phyloP scores from a whole-genome alignment of 2,797 vertebrate genomes.

The Phalloptychus januarius region DNA sequence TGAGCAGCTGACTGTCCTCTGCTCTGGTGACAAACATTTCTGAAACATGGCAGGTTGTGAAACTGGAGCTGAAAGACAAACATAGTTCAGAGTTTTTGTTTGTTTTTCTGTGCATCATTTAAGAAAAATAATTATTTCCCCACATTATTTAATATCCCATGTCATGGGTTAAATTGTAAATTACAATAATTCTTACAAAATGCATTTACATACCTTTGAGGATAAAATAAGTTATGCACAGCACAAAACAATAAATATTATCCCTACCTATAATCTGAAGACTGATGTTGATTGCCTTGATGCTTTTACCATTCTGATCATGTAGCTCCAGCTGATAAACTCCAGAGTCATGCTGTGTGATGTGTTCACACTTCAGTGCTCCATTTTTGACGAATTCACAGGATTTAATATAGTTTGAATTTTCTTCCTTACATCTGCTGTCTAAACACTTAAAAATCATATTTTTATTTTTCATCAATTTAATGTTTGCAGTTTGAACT shows the following conservation, averaged over 20 bases:
- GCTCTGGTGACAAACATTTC: not conserved
- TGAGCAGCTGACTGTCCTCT: not conserved
- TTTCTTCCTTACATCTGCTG: rapidly evolving
- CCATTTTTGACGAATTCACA: rapidly evolving
- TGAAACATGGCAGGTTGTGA: not conserved
- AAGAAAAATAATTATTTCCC: not conserved
- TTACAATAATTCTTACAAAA: not conserved
- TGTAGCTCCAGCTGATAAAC: not conserved
- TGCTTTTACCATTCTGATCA: rapidly evolving
- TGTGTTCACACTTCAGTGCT: not conserved
- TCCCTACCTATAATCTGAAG: not conserved
- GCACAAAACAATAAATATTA: not conserved
- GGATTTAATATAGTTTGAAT: rapidly evolving
- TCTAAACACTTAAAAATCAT: not conserved
- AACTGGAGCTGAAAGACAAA: conserved; percentile 1
- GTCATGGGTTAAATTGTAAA: not conserved
- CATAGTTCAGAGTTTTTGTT: not conserved
- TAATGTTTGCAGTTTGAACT: rapidly evolving
- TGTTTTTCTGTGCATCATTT: not conserved
- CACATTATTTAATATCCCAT: not conserved
- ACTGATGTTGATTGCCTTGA: not conserved
- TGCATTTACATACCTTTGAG: not conserved
- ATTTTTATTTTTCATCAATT: rapidly evolving
- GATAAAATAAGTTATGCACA: not conserved
- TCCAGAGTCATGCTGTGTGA: not conserved